A percentile compares a stretch with the other conserved stretches of the same genome.
These are phyloP conservation scores for Eonycteris spelaea DNA, from an alignment of 2,113 vertebrate genomes.

Conservation along the genomic window DNA sequence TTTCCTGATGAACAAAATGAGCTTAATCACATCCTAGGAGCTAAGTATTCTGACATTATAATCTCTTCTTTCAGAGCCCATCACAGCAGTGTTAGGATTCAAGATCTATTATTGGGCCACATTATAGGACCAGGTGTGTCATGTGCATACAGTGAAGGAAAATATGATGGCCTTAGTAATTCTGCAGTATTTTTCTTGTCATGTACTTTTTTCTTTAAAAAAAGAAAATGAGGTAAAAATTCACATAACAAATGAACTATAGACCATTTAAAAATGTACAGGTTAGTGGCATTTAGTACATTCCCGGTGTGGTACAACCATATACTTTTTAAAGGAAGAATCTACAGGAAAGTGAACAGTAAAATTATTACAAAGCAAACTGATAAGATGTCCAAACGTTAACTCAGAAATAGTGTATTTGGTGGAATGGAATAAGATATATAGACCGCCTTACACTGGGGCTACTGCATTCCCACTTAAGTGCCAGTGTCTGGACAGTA, in stretches of 20 bases:
- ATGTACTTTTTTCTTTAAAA: background rate
- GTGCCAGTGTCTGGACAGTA: background rate
- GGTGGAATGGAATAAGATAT: background rate
- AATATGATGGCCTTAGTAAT: background rate
- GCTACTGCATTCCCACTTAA: background rate
- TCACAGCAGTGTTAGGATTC: background rate
- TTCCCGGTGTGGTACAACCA: background rate
- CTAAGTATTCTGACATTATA: background rate
- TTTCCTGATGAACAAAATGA: slow-evolving; percentile 40
- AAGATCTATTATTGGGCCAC: background rate
- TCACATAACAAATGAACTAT: background rate
- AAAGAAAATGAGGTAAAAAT: background rate
- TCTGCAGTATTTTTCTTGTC: background rate
- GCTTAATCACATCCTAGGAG: slow-evolving; percentile 20
- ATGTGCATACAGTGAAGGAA: background rate
- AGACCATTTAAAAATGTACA: background rate
- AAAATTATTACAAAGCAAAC: background rate
- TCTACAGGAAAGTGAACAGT: background rate
- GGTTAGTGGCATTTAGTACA: background rate
- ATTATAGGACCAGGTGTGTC: background rate
- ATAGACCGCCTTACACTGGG: background rate
- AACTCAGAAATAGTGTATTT: background rate
- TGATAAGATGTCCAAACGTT: background rate
- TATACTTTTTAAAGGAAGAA: background rate
- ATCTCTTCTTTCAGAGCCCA: background rate